Evolutionary conservation across 1,140 invertebrate genomes (phyloP), one percentile per base, ranked within the genome.

Genomic region (Orius insidiosus): DNA sequence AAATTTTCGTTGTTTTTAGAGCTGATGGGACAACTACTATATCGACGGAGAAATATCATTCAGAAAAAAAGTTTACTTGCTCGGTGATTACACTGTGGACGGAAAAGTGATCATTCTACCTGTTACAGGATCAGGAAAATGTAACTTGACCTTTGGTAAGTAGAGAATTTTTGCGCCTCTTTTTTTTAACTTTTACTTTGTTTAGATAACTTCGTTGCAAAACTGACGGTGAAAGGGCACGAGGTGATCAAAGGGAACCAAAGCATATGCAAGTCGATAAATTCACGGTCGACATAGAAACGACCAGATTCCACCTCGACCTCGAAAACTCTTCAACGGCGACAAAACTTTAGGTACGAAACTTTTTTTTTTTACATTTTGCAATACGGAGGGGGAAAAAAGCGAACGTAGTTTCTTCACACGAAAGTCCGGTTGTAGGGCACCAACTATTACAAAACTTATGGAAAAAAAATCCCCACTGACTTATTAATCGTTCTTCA

Each of bases 101-200:
- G 70, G 70, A 15, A 58, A 58, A 42, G 55, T 73, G 9, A 54
- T 72, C 3, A 56, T 71, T 9, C 52, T 71, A 13, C 69, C 69
- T 1, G 64, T 72, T 40, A 52, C 59, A 10, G 70, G 70, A 18
- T 54, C 63, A 2, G 70, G 70, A 10, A 51, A 55, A 34, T 61
- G 61, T 33, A 58, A 63, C 47, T 55, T 71, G 18, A 61, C 58
- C 11, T 39, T 70, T 13, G 43, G 66, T 67, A 58, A 69, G 63
- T 68, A 9, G 34, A 49, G 15, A n/a, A 7, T 16, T 35, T 5
- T 11, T 18, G n/a, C n/a, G n/a, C n/a, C n/a, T n/a, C n/a, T 31
- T n/a, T 16, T 30, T 51, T 11, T 30, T 52, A 34, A 11, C 7
- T 38, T n/a, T 42, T 43, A 7, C 31, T 41, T 30, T 39, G 54